phyloP scores from a whole-genome alignment of 1,140 invertebrate genomes.

The Oryzaephilus surinamensis region DNA sequence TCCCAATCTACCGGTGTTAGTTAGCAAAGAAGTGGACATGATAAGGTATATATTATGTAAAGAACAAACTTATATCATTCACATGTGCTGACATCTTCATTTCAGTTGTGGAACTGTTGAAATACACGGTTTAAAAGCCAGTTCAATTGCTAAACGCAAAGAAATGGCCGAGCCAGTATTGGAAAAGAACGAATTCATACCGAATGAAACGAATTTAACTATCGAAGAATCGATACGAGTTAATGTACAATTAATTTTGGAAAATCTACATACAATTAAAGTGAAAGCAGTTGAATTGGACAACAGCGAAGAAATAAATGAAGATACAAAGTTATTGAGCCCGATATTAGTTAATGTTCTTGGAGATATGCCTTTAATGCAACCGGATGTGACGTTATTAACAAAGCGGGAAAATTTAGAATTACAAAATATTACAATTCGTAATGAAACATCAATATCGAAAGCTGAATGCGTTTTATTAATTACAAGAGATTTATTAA shows the following conservation, averaged over 20 bases:
- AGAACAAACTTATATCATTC: too few species aligned
- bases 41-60: constrained; percentile 14
- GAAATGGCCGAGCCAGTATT: constrained; percentile 53
- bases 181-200: constrained; percentile 67
- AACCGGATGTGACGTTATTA: constrained; percentile 43
- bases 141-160: constrained; percentile 57
- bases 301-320: constrained; percentile 40
- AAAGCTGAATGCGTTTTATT: constrained; percentile 48
- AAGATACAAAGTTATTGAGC: constrained; percentile 36
- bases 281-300: constrained; percentile 60
- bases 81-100: too few species aligned
- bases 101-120: constrained; percentile 71
- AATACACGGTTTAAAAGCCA: constrained; percentile 70
- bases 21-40: constrained; percentile 2
- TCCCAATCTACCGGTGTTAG: constrained; percentile 6
- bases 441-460: constrained; percentile 46
- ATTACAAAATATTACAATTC: constrained; percentile 44
- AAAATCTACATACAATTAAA: constrained; percentile 59
- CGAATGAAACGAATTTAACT: constrained; percentile 43
- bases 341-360: constrained; percentile 45
- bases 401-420: constrained; percentile 39
- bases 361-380: constrained; percentile 47
- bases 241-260: constrained; percentile 61
- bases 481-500: constrained; percentile 39
- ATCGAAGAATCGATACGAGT: constrained; percentile 38